Evolutionary conservation across 2,113 vertebrate species (phyloP), one percentile per base, ranked within the genome.

Genomic region (Zosterops japonicus): DNA sequence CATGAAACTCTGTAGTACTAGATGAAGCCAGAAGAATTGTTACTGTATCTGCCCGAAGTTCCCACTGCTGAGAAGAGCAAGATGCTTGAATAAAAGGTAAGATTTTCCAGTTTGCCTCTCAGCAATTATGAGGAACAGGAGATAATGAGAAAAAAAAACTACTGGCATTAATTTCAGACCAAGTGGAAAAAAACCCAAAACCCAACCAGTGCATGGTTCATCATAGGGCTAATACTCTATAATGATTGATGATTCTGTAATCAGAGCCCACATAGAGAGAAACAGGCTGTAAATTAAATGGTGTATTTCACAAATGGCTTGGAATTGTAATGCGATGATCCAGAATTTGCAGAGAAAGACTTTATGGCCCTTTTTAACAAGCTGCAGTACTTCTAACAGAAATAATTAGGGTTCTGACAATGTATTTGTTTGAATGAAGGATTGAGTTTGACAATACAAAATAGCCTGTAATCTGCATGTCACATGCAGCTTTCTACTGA

Each of bases 381-480:
- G 85, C 71, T 78, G 64, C 44, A 86, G 3, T 52, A 8, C 56
- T 93, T 92, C 79, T 93, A 94, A 90, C 84, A 84, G 79, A 77
- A 96, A 55, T 95, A 91, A 92, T 90, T 93, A 94, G 68, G 27
- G 25, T 94, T 96, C 88, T 92, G 86, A 92, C 79, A 88, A 67
- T 82, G 49, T 71, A 81, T 71, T 89, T 31, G 68, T 91, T 87
- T 84, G 74, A 93, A 68, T 75, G 92, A 93, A 94, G 71, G 56
- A 93, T 91, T 83, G 79, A 94, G 53, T 88, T 92, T 94, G 90
- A 96, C 90, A 88, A 63, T 92, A 92, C 94, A 90, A 95, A 96
- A 77, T 94, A 86, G 90, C 60, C 74, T 92, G 83, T 95, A 90
- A 96, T 97, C 94, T 93, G 68, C 1, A 0, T 70, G 88, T 90